These are phyloP conservation scores for Momotus momota DNA, from an alignment of 2,797 vertebrate genomes.

Conservation along the genomic window DNA sequence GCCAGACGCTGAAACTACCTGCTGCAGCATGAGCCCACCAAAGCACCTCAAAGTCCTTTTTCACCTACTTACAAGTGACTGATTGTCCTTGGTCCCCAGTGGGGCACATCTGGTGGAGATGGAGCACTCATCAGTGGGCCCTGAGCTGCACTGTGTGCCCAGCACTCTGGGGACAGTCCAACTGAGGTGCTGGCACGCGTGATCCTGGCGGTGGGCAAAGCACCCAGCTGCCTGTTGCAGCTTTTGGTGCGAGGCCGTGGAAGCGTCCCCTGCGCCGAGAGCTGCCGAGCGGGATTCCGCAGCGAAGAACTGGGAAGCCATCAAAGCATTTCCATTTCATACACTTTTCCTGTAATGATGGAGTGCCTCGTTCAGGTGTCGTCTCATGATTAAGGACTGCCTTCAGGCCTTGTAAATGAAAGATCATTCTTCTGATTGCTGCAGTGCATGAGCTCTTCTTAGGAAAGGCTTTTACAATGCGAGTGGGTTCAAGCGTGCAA, in stretches of 20 bases:
- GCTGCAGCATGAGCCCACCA: background rate
- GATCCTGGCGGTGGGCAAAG: background rate
- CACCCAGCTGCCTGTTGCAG: background rate
- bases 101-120: background rate
- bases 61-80: background rate
- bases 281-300: background rate
- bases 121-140: background rate
- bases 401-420: slow-evolving; percentile 1
- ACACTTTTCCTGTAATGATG: background rate
- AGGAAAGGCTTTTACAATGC: background rate
- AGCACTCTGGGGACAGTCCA: background rate
- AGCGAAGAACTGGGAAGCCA: background rate
- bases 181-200: fast-evolving
- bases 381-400: background rate
- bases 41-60: background rate
- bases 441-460: slow-evolving; percentile 1
- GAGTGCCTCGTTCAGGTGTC: background rate
- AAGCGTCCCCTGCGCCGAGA: background rate
- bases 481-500: background rate
- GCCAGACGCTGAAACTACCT: background rate
- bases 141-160: background rate
- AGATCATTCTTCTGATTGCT: slow-evolving; percentile 12
- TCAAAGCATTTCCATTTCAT: background rate
- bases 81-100: background rate
- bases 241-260: background rate